Conservation (phyloP, 2,888 invertebrate species). For the Anaspis maculata region DNA sequence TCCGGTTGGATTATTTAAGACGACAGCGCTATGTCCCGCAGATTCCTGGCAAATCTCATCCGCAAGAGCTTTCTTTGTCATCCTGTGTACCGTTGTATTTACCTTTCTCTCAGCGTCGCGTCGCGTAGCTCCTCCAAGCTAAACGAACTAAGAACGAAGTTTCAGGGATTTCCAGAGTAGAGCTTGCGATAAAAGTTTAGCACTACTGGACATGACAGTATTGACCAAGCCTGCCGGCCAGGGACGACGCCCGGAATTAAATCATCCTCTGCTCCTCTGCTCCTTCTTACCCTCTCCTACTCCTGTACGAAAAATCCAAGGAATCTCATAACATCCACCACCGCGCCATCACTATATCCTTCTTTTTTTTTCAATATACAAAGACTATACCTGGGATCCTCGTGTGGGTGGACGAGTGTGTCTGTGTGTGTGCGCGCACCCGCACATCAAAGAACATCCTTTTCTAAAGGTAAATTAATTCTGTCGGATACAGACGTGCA, state of each 20-base stretch:
- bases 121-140: constrained; percentile 23
- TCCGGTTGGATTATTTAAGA: constrained; percentile 34
- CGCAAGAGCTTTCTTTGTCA: constrained; percentile 30
- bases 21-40: constrained; percentile 30
- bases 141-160: constrained; percentile 34
- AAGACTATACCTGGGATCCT: too few relatives aligned
- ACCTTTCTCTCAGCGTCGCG: constrained; percentile 28
- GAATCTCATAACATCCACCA: too few relatives aligned
- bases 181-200: constrained; percentile 20
- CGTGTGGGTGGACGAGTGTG: too few relatives aligned
- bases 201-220: constrained; percentile 12
- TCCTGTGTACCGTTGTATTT: constrained; percentile 30
- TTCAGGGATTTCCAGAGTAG: constrained; percentile 23
- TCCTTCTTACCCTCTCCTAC: too few relatives aligned
- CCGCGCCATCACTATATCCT: too few relatives aligned
- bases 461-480: constrained; percentile 32
- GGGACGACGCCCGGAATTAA: constrained; percentile 9
- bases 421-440: neutral
- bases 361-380: too few relatives aligned
- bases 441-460: constrained; percentile 23
- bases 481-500: constrained; percentile 26
- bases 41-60: constrained; percentile 33
- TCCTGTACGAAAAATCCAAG: constrained; percentile 3
- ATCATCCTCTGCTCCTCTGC: too few relatives aligned
- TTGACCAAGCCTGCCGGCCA: constrained; percentile 5